Base-by-base conservation (phyloP, 2,113 vertebrate genomes). In the Sisor rabdophorus region DNA sequence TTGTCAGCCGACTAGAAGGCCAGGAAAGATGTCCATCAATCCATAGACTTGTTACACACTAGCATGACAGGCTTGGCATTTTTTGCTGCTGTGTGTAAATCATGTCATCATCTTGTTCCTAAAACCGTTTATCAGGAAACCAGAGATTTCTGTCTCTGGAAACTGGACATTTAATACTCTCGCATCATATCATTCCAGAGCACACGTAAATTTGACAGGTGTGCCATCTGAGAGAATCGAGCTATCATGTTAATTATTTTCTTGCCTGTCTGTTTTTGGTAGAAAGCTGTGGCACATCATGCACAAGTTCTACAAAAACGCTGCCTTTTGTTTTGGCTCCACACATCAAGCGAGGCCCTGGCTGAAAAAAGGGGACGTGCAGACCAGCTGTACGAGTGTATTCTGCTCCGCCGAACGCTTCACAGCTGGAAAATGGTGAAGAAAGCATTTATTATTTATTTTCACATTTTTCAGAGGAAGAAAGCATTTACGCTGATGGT, bases 241-340 rank as follows among this genome's bases (percentile, higher is more conserved):
- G 22, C n/a, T 54, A 5, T 36, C 19, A 53, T 19, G 30, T 11
- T 36, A 17, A 40, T 77, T 40, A 22, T 20, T 44, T 40, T 36
- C 17, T 22, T 10, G n/a, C 40, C 22, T 52, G 4, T 1, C 16
- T 81, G 77, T 84, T 76, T 79, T 56, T 13, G 73, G 82, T 81
- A 99, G 97, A 84, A 94, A 85, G 94, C 96, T 12, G 70, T 89
- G 84, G 86, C 73, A 80, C 93, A 96, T 85, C 84, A 93, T 74
- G 83, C 65, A 78, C 80, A 81, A 61, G 52, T 55, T 52, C 79
- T 96, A 61, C 90, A 93, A 87, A 92, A 87, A 79, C 87, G 79
- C 40, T 93, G 83, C 79, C 85, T 93, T 54, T 79, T 88, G 71
- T 30, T 44, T 79, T 99, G 97, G 97, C 86, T 88, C 54, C 90